Conservation (phyloP, 1,140 invertebrate species). For the Hestina assimilis region DNA sequence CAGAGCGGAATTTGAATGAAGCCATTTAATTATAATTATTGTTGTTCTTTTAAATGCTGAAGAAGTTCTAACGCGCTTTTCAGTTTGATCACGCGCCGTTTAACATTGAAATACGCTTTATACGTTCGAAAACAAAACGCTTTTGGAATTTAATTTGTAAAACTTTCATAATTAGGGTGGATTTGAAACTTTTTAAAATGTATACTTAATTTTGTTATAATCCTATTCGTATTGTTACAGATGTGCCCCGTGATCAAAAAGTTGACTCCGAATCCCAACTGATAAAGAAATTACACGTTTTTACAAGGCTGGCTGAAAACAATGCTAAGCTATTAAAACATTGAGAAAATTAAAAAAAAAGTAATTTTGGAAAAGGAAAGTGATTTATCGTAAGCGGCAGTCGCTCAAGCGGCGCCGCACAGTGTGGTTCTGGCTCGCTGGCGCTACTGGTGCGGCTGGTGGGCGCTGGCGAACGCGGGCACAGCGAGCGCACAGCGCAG, state of each 20-base stretch:
- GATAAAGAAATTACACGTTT: conserved; percentile 35
- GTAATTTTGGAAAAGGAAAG: conserved; percentile 22
- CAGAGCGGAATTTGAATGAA: conserved; percentile 21
- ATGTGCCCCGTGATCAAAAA: conserved; percentile 37
- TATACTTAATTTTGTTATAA: background rate
- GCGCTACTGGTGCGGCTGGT: conserved; percentile 51
- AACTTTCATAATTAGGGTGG: conserved; percentile 30
- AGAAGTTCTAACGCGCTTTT: conserved; percentile 23
- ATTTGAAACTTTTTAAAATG: background rate
- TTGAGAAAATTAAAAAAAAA: conserved; percentile 25
- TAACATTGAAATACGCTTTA: conserved; percentile 40
- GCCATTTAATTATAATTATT: conserved; percentile 46
- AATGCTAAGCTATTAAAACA: conserved; percentile 13
- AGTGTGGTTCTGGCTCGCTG: conserved; percentile 60
- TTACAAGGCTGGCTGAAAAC: conserved; percentile 35
- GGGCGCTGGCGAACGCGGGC: conserved; percentile 55
- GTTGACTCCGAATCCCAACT: conserved; percentile 35
- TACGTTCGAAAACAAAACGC: conserved; percentile 36
- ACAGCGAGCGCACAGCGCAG: conserved; percentile 59
- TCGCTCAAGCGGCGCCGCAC: conserved; percentile 56
- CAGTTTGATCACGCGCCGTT: conserved; percentile 47
- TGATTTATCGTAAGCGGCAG: conserved; percentile 32
- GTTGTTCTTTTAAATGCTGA: conserved; percentile 38
- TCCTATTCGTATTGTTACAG: conserved; percentile 49
- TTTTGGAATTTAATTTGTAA: conserved; percentile 38